Conservation (phyloP, 2,113 vertebrate species). For the Phyllostomus hastatus region DNA sequence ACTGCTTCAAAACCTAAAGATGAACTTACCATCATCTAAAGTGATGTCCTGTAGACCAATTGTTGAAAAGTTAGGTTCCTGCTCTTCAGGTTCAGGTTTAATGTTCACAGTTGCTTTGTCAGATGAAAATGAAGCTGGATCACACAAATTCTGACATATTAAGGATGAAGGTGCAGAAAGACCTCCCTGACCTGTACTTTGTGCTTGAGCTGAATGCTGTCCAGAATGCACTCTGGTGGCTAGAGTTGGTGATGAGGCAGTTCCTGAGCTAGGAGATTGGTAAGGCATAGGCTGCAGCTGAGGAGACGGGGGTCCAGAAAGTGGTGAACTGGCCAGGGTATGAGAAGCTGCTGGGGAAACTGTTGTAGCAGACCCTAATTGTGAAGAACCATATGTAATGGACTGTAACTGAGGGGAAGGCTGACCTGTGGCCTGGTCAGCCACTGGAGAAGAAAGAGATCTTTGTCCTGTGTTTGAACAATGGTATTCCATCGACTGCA, state of each 20-base stretch:
- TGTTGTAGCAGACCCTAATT: slow-evolving; percentile 88
- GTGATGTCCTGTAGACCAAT: slow-evolving; percentile 99
- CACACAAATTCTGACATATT: slow-evolving; percentile 81
- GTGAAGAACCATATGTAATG: slow-evolving; percentile 87
- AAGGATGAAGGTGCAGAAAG: slow-evolving; percentile 84
- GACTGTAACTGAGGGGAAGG: slow-evolving; percentile 89
- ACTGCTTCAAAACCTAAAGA: slow-evolving; percentile 12
- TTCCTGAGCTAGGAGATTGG: slow-evolving; percentile 89
- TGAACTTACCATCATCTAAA: slow-evolving; percentile 94
- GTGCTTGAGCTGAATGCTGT: slow-evolving; percentile 91
- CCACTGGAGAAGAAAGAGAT: slow-evolving; percentile 81
- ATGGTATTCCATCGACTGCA: slow-evolving; percentile 88
- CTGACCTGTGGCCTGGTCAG: slow-evolving; percentile 85
- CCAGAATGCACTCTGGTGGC: slow-evolving; percentile 86
- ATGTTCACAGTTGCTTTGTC: slow-evolving; percentile 88
- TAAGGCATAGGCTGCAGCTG: slow-evolving; percentile 94
- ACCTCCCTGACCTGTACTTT: slow-evolving; percentile 85
- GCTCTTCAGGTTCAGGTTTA: slow-evolving; percentile 96
- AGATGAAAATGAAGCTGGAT: slow-evolving; percentile 87
- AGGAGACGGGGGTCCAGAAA: slow-evolving; percentile 94
- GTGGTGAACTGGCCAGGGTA: slow-evolving; percentile 88
- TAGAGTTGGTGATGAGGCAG: slow-evolving; percentile 86
- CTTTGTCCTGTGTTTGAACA: slow-evolving; percentile 85
- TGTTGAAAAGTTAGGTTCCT: slow-evolving; percentile 92
- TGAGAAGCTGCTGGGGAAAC: slow-evolving; percentile 87